Conservation (phyloP, 2,888 invertebrate genomes). For the Agriopis aurantiaria region DNA sequence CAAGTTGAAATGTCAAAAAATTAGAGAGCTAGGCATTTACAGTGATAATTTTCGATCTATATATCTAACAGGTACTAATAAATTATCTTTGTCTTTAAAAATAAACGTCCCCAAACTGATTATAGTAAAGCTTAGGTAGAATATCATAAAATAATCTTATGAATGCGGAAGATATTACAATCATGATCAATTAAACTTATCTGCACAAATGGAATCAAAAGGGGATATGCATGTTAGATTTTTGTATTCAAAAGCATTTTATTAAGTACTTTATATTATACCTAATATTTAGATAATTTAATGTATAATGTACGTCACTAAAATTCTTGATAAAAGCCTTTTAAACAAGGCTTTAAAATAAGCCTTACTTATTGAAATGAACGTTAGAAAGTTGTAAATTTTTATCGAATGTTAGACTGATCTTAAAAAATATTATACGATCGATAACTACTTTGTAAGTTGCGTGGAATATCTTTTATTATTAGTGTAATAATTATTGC, state of each 20-base stretch:
- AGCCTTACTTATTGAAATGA: constrained; percentile 66
- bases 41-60: too few relatives aligned
- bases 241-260: constrained; percentile 32
- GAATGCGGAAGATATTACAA: constrained; percentile 12
- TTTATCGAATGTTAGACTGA: constrained; percentile 86
- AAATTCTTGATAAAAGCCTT: constrained; percentile 51
- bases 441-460: constrained; percentile 69
- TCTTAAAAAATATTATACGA: constrained; percentile 83
- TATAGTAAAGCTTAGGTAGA: constrained; percentile 24
- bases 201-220: constrained; percentile 32
- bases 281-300: constrained; percentile 34
- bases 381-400: constrained; percentile 65
- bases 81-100: background rate
- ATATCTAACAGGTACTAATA: background rate
- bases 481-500: constrained; percentile 46
- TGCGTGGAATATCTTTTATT: constrained; percentile 71
- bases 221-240: constrained; percentile 27
- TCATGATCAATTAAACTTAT: constrained; percentile 18
- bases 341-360: constrained; percentile 54
- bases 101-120: constrained; percentile 16
- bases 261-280: constrained; percentile 23
- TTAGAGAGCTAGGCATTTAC: too few relatives aligned
- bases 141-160: constrained; percentile 15
- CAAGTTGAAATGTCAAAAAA: too few relatives aligned
- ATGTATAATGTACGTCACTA: constrained; percentile 50